Evolutionary conservation across 2,797 vertebrate species (phyloP).

Genomic region (Adelosebastes latens): DNA sequence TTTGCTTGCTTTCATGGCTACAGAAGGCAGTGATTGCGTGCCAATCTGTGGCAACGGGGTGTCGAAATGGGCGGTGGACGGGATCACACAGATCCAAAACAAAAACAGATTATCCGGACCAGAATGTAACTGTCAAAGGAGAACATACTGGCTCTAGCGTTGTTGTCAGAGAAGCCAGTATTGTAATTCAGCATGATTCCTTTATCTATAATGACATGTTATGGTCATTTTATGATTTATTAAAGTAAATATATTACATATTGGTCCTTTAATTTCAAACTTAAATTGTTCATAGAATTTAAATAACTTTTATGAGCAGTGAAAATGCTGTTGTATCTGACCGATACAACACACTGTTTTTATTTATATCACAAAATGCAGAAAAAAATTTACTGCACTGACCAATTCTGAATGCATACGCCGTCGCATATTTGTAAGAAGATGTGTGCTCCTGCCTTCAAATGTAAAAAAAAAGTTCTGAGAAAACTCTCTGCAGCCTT

Average conservation of each 20-base stretch:
- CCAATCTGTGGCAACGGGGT: neutral
- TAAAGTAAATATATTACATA: neutral
- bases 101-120: neutral
- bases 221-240: neutral
- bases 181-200: neutral
- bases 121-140: neutral
- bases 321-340: neutral
- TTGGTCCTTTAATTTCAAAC: neutral
- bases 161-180: neutral
- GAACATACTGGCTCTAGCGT: neutral
- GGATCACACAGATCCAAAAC: neutral
- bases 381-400: neutral
- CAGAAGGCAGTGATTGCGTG: neutral
- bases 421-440: neutral
- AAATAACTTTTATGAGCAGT: neutral
- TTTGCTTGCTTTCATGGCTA: neutral
- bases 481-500: neutral
- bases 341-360: neutral
- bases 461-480: neutral
- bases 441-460: neutral
- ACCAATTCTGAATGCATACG: neutral
- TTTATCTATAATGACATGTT: neutral
- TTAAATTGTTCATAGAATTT: neutral
- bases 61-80: neutral
- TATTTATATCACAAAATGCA: neutral